Evolutionary conservation across 2,113 vertebrate species (phyloP), one percentile per base, ranked within the genome.

Genomic region (Henicopernis longicauda): DNA sequence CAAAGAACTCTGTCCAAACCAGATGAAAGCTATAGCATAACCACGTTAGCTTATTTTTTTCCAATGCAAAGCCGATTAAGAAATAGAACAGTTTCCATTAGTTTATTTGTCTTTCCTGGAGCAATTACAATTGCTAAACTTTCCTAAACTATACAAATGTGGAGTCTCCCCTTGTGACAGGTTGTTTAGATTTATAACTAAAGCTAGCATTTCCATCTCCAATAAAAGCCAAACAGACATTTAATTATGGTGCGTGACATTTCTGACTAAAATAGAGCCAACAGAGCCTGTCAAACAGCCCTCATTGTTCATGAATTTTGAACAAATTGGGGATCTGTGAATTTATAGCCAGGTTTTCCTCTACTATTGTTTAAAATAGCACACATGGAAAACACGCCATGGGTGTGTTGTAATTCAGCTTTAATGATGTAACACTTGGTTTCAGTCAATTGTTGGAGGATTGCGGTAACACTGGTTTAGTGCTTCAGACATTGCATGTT

Each of bases 211-310:
- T 98, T 98, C 94, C 96, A 97, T 96, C 96, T 94, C 95, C 91
- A 86, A 23, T 97, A 97, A 98, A 98, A 98, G 74, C 89, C 92
- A 97, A 98, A 97, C 97, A 97, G 97, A 98, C 94, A 91, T 98
- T 99, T 99, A 98, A 99, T 98, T 99, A 98, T 96, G 96, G 97
- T 97, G 97, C 97, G 94, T 98, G 98, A 98, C 95, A 98, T 98
- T 98, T 98, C 98, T 98, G 98, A 98, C 98, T 99, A 98, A 99
- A 99, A 97, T 73, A 83, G 97, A 98, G 98, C 97, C 98, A 99
- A 97, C 91, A 98, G 97, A 98, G 95, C 97, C 98, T 98, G 97
- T 97, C 94, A 78, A 95, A 96, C 93, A 97, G 87, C 66, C 81
- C 90, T 97, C 92, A 97, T 93, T 97, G 92, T 98, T 98, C 95